phyloP scores from a whole-genome alignment of 2,797 vertebrate genomes.

The Sciaenops ocellatus region DNA sequence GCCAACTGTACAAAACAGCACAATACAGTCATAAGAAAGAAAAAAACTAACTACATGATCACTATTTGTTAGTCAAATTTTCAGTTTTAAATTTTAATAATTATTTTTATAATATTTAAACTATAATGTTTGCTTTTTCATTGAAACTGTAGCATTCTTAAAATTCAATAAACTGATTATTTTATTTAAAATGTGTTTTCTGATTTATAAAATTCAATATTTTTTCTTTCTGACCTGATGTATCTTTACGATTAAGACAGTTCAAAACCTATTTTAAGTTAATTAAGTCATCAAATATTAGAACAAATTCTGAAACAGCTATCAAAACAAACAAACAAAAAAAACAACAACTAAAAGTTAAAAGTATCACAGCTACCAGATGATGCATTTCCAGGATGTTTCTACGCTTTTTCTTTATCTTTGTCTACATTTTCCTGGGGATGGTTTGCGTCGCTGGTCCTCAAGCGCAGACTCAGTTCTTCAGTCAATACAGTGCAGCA shows the following conservation, averaged over 20 bases:
- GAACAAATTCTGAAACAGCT: background rate
- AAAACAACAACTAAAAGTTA: background rate
- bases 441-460: constrained; percentile 68
- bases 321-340: background rate
- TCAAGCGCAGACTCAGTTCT: constrained; percentile 89
- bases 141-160: constrained; percentile 40
- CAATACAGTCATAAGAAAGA: constrained; percentile 33
- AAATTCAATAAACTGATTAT: constrained; percentile 59
- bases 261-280: constrained; percentile 21
- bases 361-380: constrained; percentile 1
- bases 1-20: constrained; percentile 75
- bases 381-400: background rate
- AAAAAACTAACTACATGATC: constrained; percentile 26
- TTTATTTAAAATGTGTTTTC: constrained; percentile 50
- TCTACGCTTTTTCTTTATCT: constrained; percentile 83
- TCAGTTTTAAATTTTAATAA: constrained; percentile 38
- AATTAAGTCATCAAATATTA: constrained; percentile 27
- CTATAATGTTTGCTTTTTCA: constrained; percentile 51
- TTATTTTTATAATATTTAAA: constrained; percentile 44
- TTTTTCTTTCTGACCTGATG: background rate
- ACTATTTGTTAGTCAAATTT: constrained; percentile 31
- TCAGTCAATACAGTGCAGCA: constrained; percentile 89
- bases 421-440: constrained; percentile 85
- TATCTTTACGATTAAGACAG: background rate
- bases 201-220: background rate